These are phyloP conservation scores for Phoenicopterus ruber DNA, from an alignment of 2,113 vertebrate species.

Conservation along the genomic window DNA sequence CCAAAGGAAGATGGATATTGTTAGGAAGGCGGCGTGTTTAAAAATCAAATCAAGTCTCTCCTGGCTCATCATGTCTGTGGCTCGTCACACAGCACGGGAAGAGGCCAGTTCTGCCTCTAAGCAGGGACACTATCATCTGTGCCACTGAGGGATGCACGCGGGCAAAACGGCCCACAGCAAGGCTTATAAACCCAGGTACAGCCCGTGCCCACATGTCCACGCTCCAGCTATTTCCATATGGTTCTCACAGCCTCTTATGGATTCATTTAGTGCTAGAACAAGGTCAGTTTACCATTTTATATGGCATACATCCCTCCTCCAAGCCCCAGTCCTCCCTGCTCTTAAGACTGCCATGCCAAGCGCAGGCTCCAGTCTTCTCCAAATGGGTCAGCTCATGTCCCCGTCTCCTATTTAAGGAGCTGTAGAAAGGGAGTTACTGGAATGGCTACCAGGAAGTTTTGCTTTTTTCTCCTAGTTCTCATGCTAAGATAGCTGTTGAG, in stretches of 20 bases:
- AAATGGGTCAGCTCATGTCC: not conserved
- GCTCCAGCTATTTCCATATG: not conserved
- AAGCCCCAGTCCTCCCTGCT: not conserved
- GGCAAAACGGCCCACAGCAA: not conserved
- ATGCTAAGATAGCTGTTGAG: not conserved
- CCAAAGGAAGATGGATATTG: not conserved
- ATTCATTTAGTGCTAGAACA: not conserved
- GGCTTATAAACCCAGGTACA: not conserved
- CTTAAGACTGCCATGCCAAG: not conserved
- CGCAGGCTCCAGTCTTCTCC: not conserved
- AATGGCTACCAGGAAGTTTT: not conserved
- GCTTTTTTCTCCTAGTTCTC: not conserved
- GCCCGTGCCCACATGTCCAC: not conserved
- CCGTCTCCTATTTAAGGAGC: not conserved
- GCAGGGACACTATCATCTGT: not conserved
- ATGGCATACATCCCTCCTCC: not conserved
- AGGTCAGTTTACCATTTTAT: not conserved
- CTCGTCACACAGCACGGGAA: not conserved
- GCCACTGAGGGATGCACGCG: not conserved
- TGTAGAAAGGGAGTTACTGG: not conserved
- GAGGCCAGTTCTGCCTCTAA: not conserved
- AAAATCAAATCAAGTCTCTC: conserved; percentile 12
- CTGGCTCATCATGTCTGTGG: not conserved
- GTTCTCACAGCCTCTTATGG: not conserved
- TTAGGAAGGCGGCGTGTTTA: not conserved